phyloP scores from a whole-genome alignment of 2,888 invertebrate species.

The Volucella inflata region DNA sequence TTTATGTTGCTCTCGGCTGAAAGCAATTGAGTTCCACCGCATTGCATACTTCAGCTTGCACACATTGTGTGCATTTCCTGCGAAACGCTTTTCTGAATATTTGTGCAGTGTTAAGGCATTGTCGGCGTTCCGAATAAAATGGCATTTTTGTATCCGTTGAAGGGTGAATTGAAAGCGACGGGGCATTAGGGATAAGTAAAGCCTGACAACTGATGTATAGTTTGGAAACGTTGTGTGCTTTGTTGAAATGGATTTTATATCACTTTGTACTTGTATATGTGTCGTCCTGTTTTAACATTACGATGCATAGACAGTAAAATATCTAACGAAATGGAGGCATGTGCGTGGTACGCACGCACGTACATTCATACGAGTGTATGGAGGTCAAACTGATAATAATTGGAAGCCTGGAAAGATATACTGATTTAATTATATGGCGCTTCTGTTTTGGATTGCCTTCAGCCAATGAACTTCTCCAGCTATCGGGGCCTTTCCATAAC shows the following conservation, averaged over 20 bases:
- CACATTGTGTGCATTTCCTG: conserved; percentile 53
- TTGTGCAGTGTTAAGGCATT: conserved; percentile 36
- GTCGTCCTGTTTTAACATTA: no score
- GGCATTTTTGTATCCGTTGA: conserved; percentile 22
- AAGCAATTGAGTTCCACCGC: conserved; percentile 61
- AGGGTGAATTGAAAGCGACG: conserved; percentile 37
- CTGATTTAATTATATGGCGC: no score
- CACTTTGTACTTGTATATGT: no score
- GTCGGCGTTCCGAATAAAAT: conserved; percentile 38
- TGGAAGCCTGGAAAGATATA: no score
- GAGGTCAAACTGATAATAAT: no score
- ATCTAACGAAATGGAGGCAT: no score
- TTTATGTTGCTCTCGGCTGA: conserved; percentile 68
- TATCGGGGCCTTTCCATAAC: no score
- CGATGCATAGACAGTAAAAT: no score
- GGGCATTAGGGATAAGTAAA: conserved; percentile 26
- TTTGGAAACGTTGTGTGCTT: conserved; percentile 11
- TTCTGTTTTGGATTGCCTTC: no score
- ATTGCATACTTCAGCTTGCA: conserved; percentile 27
- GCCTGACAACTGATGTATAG: neutral
- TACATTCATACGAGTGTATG: no score
- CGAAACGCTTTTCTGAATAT: conserved; percentile 51
- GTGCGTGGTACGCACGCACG: no score
- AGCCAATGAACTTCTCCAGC: no score
- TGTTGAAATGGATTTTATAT: neutral